Conservation (phyloP, 2,888 invertebrate species). For the Zygaena filipendulae region DNA sequence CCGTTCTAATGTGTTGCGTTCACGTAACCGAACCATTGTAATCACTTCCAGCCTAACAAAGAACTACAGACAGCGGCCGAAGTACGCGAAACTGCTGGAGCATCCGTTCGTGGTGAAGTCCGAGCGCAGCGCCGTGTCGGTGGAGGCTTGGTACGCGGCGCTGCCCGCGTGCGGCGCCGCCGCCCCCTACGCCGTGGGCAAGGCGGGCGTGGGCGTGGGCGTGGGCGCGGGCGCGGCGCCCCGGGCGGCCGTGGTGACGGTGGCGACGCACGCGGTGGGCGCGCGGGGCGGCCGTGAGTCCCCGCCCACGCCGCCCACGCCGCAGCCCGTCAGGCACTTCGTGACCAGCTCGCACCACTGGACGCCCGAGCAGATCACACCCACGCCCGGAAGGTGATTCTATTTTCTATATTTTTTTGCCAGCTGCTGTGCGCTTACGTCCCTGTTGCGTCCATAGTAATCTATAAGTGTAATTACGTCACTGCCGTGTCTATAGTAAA, state of each 20-base stretch:
- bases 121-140: constrained; percentile 75
- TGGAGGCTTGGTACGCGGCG: constrained; percentile 85
- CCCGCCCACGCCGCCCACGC: constrained; percentile 19
- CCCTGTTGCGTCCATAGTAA: too few relatives aligned
- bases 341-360: constrained; percentile 47
- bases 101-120: constrained; percentile 89
- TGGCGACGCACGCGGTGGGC: constrained; percentile 15
- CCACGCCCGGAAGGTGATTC: constrained; percentile 43
- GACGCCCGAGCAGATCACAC: constrained; percentile 51
- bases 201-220: too few relatives aligned
- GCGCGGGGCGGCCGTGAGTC: constrained; percentile 9
- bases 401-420: constrained; percentile 1
- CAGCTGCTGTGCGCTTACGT: too few relatives aligned
- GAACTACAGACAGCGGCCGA: constrained; percentile 92
- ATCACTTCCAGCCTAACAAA: constrained; percentile 90
- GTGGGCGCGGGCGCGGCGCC: constrained; percentile 7
- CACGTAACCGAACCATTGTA: too few relatives aligned
- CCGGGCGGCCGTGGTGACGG: constrained; percentile 13
- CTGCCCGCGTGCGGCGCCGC: constrained; percentile 51
- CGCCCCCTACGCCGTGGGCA: constrained; percentile 46
- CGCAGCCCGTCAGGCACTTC: constrained; percentile 49
- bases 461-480: too few relatives aligned
- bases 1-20: too few relatives aligned
- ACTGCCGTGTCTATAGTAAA: too few relatives aligned
- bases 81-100: constrained; percentile 90